Conservation (phyloP, 2,797 vertebrate genomes). For the Eutrigla gurnardus region DNA sequence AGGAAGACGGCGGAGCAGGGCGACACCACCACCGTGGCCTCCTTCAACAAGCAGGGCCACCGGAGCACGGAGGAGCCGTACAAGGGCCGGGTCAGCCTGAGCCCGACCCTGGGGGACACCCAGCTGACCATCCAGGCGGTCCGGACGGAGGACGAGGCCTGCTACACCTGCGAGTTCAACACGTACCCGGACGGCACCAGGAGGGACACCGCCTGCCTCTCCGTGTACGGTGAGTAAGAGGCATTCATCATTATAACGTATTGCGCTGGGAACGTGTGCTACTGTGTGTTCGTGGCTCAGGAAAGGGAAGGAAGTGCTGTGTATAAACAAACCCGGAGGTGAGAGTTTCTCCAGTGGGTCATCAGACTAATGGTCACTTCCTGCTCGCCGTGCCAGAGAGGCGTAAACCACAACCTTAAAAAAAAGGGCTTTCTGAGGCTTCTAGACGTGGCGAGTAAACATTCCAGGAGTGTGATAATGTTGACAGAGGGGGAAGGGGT, state of each 20-base stretch:
- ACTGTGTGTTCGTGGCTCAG: slow-evolving; percentile 36
- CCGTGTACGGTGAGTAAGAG: slow-evolving; percentile 68
- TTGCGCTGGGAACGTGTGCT: slow-evolving; percentile 16
- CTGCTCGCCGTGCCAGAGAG: neutral
- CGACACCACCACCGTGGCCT: slow-evolving; percentile 74
- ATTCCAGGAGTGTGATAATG: slow-evolving; percentile 32
- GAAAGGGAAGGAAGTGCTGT: slow-evolving; percentile 75
- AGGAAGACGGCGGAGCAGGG: slow-evolving; percentile 81
- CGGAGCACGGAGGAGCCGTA: slow-evolving; percentile 46
- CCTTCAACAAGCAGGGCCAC: slow-evolving; percentile 35
- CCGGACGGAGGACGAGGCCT: slow-evolving; percentile 81
- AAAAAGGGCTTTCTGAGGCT: neutral
- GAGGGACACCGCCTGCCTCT: slow-evolving; percentile 75
- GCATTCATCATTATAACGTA: too few species aligned
- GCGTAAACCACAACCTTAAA: neutral
- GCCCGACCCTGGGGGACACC: slow-evolving; percentile 69
- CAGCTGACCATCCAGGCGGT: slow-evolving; percentile 71
- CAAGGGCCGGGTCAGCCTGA: slow-evolving; percentile 65
- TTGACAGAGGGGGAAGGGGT: slow-evolving; percentile 54
- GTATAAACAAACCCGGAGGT: slow-evolving; percentile 54
- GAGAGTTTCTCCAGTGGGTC: slow-evolving; percentile 13
- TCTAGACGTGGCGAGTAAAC: neutral
- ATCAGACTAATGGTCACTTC: slow-evolving; percentile 37
- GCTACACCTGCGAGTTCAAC: slow-evolving; percentile 87
- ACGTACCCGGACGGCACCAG: slow-evolving; percentile 78